Base-by-base conservation (phyloP, 2,797 vertebrate species). In the Anolis apletophallus region DNA sequence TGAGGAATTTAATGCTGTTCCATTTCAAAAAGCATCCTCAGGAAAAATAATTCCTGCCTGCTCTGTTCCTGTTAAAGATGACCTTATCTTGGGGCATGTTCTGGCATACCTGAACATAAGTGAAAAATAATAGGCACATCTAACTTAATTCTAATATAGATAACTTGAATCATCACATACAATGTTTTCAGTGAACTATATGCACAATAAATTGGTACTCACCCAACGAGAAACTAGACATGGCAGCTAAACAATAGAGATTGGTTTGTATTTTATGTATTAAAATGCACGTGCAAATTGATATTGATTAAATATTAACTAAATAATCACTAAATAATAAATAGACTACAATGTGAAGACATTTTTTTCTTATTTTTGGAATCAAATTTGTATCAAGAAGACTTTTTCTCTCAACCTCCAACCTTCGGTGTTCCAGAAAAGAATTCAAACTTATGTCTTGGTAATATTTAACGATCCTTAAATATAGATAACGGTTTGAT, bases 221-320 rank as follows among this genome's bases (percentile, higher is more conserved):
- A 86, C 75, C 67, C 90, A 92, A 91, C 90, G 91, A 88, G 69
- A 89, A 90, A 88, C 75, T 84, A 69, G 59, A 85, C 81, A 90
- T 52, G 21, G 54, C 73, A 86, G 54, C 52, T 75, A 86, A 88
- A 78, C 89, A 36, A 5, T 87, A 68, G 6, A 54, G 84, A 88
- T 88, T 69, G 87, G 91, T 93, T 92, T 16, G 86, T 91, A 64
- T 90, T 88, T 81, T 57, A 21, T 50, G 57, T 76, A 73, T 57
- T 88, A 90, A 92, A 91, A 93, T 83, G 68, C 6, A 12, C 86
- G 88, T 92, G 29, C 52, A 92, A 93, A 93, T 80, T 85, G 16
- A 80, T 92, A 87, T 76, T 89, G 83, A 85, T 91, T 80, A 73
- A 82, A 79, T 79, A 85, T 87, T 93, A 88, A 88, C 88, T 32